These are phyloP conservation scores for Chromis chromis DNA, from an alignment of 2,797 vertebrate genomes.

Conservation along the genomic window DNA sequence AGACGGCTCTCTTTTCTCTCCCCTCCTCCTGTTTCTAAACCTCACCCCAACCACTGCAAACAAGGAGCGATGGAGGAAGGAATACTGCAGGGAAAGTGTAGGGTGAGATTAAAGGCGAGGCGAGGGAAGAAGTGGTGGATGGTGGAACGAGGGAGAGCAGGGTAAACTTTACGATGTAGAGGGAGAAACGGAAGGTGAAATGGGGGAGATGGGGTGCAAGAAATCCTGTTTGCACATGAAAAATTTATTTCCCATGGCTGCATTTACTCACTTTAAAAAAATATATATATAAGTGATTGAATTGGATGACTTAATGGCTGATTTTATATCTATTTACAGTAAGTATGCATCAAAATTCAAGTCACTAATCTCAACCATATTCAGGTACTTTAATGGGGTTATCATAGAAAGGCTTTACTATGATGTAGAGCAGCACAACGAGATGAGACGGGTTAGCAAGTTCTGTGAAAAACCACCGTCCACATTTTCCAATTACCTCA, in stretches of 20 bases:
- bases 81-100: slow-evolving; percentile 50
- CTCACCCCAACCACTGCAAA: slow-evolving; percentile 38
- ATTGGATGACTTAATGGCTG: neutral
- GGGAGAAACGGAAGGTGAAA: neutral
- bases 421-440: neutral
- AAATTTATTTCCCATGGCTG: neutral
- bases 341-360: neutral
- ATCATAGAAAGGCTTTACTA: neutral
- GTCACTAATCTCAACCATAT: too few species aligned
- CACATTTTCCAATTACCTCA: slow-evolving; percentile 37
- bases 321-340: neutral
- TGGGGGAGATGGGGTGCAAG: neutral
- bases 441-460: neutral
- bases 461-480: slow-evolving; percentile 67
- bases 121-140: slow-evolving; percentile 23
- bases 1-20: slow-evolving; percentile 62
- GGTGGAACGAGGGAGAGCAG: slow-evolving; percentile 15
- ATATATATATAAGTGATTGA: neutral
- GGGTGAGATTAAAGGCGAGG: slow-evolving; percentile 49
- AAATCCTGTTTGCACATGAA: neutral
- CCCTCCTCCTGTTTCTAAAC: slow-evolving; percentile 26
- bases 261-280: neutral
- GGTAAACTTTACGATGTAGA: too few species aligned
- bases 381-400: neutral
- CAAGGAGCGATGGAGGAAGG: slow-evolving; percentile 37